These are phyloP conservation scores for Blastobasis lacticolella DNA, from an alignment of 2,888 invertebrate genomes.

Conservation along the genomic window DNA sequence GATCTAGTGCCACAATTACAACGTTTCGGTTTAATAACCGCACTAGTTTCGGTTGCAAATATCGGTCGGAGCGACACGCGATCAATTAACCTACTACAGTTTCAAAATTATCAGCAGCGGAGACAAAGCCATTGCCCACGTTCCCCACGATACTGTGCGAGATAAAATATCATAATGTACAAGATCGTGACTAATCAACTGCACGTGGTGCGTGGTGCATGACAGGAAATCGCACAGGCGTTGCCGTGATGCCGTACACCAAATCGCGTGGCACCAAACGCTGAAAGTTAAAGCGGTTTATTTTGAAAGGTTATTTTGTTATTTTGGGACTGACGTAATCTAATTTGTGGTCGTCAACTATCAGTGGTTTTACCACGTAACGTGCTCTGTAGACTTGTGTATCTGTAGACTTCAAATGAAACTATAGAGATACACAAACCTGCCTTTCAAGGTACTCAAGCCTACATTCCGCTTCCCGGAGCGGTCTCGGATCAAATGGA, in stretches of 20 bases:
- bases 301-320: no score
- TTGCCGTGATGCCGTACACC: slow-evolving; percentile 15
- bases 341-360: background rate
- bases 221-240: slow-evolving; percentile 45
- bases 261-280: background rate
- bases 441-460: no score
- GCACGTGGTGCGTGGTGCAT: slow-evolving; percentile 22
- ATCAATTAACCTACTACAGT: background rate
- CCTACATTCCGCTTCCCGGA: no score
- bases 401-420: no score
- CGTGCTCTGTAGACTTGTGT: background rate
- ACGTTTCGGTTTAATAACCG: background rate
- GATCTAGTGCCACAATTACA: background rate
- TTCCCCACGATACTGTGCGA: background rate
- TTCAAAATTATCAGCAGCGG: background rate
- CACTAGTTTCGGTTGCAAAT: background rate
- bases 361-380: background rate
- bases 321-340: background rate
- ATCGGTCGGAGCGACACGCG: background rate
- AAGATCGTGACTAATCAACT: slow-evolving; percentile 29
- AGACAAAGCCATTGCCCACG: background rate
- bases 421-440: no score
- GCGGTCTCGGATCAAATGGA: no score
- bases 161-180: slow-evolving; percentile 26
- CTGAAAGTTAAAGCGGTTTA: background rate